Base-by-base conservation (phyloP, 2,113 vertebrate genomes). In the Ancistrus triradiatus region DNA sequence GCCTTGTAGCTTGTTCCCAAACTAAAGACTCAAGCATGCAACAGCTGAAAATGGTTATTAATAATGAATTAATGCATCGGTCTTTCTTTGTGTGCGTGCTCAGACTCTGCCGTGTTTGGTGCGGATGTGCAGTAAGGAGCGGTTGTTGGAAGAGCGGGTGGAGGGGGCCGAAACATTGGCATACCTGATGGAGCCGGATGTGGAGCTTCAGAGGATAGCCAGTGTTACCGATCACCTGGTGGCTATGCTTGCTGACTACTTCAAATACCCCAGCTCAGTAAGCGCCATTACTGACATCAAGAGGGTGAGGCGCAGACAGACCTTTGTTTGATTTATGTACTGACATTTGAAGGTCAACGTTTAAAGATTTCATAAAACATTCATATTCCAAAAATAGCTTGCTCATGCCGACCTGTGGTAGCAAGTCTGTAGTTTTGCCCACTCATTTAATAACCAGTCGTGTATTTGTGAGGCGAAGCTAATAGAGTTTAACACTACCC, bases 191-290 rank as follows among this genome's bases (percentile, higher is more conserved):
- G 96, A 99, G 85, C 93, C 93, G 0, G 96, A 99, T 7, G 90
- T 98, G 73, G 95, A 99, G 77, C 91, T 99, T 24, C 96, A 99
- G 85, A 88, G 95, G 71, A 95, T 92, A 7, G 96, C 96, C 52
- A 99, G 96, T 85, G 93, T 95, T 75, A 98, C 92, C 0, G 95
- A 99, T 78, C 95, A 99, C 81, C 90, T 99, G 67, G 94, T 98
- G 56, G 88, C 89, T 74, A 97, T 95, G 95, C 83, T 99, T 70
- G 94, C 96, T 0, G 96, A 99, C 83, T 99, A 99, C 85, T 99
- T 99, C 85, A 99, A 99, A 77, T 99, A 99, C 72, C 96, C 96
- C 69, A 99, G 93, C 85, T 98, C 96, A 1, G 95, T 98, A 81
- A 97, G 95, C 2, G 92, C 96, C 75, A 99, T 99, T 87, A 89